A percentile compares a stretch with the other conserved stretches of the same genome.
Evolutionary conservation across 1,140 invertebrate species (phyloP).

Genomic region (Helicoverpa armigera): DNA sequence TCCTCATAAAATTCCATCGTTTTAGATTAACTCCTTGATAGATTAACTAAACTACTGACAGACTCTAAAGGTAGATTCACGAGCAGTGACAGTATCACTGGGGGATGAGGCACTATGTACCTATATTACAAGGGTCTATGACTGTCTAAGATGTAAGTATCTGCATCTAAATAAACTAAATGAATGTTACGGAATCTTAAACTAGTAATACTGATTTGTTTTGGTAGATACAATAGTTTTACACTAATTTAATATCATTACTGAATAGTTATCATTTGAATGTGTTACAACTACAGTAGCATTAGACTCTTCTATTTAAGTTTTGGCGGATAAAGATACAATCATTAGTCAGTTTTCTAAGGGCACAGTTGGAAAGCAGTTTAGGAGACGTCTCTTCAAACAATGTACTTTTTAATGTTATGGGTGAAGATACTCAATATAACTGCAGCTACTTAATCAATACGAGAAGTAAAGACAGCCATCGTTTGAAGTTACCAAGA

Average conservation of each 20-base stretch:
- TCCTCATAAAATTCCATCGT: conserved; percentile 19
- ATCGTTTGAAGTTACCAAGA: conserved; percentile 18
- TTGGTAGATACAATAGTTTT: too few relatives aligned
- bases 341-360: conserved; percentile 38
- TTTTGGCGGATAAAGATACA: background rate
- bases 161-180: too few relatives aligned
- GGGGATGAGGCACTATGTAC: background rate
- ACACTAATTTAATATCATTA: too few relatives aligned
- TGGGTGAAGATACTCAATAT: conserved; percentile 1
- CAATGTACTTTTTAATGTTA: background rate
- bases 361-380: conserved; percentile 39
- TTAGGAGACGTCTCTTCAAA: background rate
- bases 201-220: too few relatives aligned
- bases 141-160: too few relatives aligned
- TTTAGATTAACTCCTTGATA: background rate
- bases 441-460: conserved; percentile 20
- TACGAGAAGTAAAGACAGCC: conserved; percentile 38
- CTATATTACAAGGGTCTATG: background rate
- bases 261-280: too few relatives aligned
- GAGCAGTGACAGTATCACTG: conserved; percentile 48
- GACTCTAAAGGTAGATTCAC: background rate
- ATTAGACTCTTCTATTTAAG: too few relatives aligned
- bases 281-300: too few relatives aligned
- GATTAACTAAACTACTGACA: background rate
- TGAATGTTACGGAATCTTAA: too few relatives aligned